Percentiles rank a stretch among this genome's conserved stretches.
Conservation (phyloP, 2,888 invertebrate species). For the Acleris holmiana region DNA sequence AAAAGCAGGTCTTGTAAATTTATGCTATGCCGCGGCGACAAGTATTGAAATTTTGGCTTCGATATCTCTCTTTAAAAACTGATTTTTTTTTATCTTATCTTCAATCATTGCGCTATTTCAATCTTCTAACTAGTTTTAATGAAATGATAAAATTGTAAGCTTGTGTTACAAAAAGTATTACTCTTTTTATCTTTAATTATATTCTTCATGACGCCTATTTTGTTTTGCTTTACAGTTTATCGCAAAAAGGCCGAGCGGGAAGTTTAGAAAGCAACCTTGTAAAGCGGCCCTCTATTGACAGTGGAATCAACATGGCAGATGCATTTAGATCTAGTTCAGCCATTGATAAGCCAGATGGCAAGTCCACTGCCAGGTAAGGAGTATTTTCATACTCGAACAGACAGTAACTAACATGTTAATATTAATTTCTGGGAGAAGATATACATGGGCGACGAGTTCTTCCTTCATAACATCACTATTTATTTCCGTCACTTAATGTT, state of each 20-base stretch:
- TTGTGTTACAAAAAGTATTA: no score
- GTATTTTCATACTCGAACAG: neutral
- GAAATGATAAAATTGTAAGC: no score
- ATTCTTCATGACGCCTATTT: neutral
- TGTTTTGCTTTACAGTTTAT: constrained; percentile 62
- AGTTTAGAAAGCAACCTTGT: constrained; percentile 83
- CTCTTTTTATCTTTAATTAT: neutral
- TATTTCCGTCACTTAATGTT: neutral
- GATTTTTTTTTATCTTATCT: no score
- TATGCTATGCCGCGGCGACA: no score
- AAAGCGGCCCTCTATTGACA: constrained; percentile 91
- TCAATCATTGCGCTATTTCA: no score
- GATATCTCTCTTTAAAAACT: no score
- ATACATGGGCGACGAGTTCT: no score
- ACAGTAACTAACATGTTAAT: neutral
- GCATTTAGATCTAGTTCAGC: constrained; percentile 78
- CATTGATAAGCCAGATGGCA: constrained; percentile 72
- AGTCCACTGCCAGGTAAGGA: constrained; percentile 71
- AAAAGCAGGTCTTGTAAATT: no score
- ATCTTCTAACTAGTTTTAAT: no score
- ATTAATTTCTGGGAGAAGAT: no score
- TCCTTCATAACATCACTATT: neutral
- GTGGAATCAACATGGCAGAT: constrained; percentile 89
- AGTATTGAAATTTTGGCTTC: no score
- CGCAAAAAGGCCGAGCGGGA: constrained; percentile 75